Percentiles rank a stretch among this genome's conserved stretches.
phyloP scores from a whole-genome alignment of 30 jellyfish, hydroid and myxozoan species.

The Pelagia noctiluca region DNA sequence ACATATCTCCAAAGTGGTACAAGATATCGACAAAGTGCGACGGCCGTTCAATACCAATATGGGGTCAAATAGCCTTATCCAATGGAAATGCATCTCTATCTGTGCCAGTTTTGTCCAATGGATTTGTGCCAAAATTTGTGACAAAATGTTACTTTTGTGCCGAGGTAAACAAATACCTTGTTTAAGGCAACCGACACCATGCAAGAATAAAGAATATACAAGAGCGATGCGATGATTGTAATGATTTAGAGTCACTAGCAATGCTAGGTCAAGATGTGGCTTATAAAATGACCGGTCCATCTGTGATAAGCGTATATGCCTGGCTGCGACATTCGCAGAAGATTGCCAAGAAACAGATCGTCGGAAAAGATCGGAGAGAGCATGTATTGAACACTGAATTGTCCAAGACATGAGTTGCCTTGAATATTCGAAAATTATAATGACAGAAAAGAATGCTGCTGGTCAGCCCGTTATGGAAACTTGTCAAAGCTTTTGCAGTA shows the following conservation, averaged over 20 bases:
- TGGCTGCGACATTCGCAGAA: constrained; percentile 26
- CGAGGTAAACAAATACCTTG: constrained; percentile 20
- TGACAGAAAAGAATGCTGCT: not conserved
- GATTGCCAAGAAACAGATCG: constrained; percentile 12
- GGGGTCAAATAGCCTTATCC: too few species aligned
- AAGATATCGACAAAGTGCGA: too few species aligned
- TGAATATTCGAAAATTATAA: constrained; percentile 11
- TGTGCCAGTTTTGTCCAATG: too few species aligned
- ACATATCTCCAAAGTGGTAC: too few species aligned
- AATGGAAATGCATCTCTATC: too few species aligned
- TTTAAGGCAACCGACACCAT: constrained; percentile 31
- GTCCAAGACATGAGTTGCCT: not conserved
- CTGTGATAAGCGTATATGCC: too few species aligned
- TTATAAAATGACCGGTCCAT: constrained; percentile 9
- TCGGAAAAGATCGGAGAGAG: constrained; percentile 44
- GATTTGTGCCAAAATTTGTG: too few species aligned
- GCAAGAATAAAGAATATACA: constrained; percentile 25
- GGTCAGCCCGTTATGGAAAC: not conserved
- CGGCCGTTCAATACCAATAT: too few species aligned
- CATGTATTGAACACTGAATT: constrained; percentile 19
- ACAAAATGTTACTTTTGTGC: too few species aligned
- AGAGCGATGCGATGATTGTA: constrained; percentile 21
- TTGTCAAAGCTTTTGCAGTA: constrained; percentile 26
- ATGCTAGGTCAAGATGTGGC: constrained; percentile 4
- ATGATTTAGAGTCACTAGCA: not conserved